These are phyloP conservation scores for Nymphalis polychloros DNA, from an alignment of 2,888 invertebrate genomes.

Conservation along the genomic window DNA sequence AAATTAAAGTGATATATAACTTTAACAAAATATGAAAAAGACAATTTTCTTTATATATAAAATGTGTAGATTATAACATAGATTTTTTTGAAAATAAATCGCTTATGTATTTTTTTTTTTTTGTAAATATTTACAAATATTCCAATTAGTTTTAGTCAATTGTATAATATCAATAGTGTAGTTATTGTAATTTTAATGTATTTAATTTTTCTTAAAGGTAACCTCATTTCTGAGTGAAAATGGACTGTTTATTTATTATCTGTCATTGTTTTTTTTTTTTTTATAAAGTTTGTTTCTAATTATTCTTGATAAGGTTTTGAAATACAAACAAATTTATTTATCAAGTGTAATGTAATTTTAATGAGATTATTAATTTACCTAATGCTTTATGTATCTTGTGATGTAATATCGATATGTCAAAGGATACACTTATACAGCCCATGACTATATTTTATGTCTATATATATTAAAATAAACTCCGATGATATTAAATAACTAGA, in stretches of 20 bases:
- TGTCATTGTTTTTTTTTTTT: constrained; percentile 30
- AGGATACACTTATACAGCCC: constrained; percentile 1
- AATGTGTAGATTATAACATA: constrained; percentile 42
- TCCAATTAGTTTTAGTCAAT: constrained; percentile 75
- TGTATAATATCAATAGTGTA: constrained; percentile 75
- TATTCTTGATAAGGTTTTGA: neutral
- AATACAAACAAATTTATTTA: constrained; percentile 8
- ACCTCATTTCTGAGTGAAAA: constrained; percentile 46
- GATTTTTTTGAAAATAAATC: constrained; percentile 17
- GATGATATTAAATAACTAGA: too few relatives aligned
- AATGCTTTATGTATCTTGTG: neutral
- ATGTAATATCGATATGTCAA: neutral
- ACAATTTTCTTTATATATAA: constrained; percentile 48
- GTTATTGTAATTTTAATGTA: constrained; percentile 61
- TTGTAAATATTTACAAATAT: constrained; percentile 73
- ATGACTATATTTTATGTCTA: constrained; percentile 4
- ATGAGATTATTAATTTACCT: constrained; percentile 24
- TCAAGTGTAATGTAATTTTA: constrained; percentile 22
- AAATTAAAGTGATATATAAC: constrained; percentile 23
- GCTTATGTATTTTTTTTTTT: constrained; percentile 62
- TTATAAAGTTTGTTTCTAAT: neutral
- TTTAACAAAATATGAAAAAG: constrained; percentile 42
- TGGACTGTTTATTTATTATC: constrained; percentile 46
- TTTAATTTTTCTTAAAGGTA: constrained; percentile 60
- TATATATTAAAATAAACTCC: neutral